These are phyloP conservation scores for Keiferia lycopersicella DNA, from an alignment of 2,888 invertebrate species.

Conservation along the genomic window DNA sequence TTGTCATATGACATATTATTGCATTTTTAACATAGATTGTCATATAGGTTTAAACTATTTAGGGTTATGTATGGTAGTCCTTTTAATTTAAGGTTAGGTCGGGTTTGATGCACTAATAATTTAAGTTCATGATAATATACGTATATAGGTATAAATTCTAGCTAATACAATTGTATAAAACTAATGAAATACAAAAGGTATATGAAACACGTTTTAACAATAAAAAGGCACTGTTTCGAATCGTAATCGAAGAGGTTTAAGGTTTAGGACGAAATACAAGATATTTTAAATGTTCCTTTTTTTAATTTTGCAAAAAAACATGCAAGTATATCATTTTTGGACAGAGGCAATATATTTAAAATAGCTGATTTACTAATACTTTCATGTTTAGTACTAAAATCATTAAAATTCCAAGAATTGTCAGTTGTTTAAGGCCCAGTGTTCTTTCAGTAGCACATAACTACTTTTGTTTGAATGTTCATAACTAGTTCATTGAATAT, in stretches of 20 bases:
- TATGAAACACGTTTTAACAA: conserved; percentile 51
- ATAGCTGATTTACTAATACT: too few relatives aligned
- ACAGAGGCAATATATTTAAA: neutral
- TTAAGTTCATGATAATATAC: neutral
- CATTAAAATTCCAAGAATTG: too few relatives aligned
- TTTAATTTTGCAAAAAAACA: neutral
- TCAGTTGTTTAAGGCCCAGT: neutral
- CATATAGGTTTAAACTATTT: neutral
- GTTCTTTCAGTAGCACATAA: neutral
- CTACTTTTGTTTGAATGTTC: neutral
- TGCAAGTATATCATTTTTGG: neutral
- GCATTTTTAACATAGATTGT: neutral
- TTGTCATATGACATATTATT: neutral
- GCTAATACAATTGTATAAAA: conserved; percentile 12
- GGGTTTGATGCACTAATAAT: neutral
- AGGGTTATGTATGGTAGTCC: neutral
- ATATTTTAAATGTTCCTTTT: neutral
- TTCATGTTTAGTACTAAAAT: too few relatives aligned
- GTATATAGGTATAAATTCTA: neutral
- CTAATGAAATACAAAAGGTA: conserved; percentile 29
- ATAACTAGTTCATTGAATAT: neutral
- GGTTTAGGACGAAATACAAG: conserved; percentile 7
- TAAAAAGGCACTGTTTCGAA: conserved; percentile 69
- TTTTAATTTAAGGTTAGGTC: neutral
- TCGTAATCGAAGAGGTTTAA: conserved; percentile 52